A percentile compares a stretch with the other conserved stretches of the same genome.
These are phyloP conservation scores for Zhengitettix transpicula DNA, from an alignment of 2,888 invertebrate species.

Conservation along the genomic window DNA sequence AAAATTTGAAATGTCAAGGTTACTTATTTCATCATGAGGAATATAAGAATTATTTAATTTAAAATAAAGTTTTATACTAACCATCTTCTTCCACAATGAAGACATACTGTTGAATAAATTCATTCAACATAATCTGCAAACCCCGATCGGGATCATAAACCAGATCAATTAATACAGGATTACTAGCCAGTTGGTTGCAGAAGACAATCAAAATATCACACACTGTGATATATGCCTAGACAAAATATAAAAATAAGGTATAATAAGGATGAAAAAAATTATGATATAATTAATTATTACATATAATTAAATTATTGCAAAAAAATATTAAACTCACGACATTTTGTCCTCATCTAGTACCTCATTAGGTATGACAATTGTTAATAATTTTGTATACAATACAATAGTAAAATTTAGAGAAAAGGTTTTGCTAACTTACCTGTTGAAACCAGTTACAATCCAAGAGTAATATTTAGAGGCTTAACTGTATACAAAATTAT, in stretches of 20 bases:
- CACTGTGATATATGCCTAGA: constrained; percentile 77
- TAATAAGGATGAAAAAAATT: not conserved
- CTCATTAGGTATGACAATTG: no score
- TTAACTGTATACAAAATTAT: no score
- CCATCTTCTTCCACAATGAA: constrained; percentile 86
- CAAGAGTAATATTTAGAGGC: no score
- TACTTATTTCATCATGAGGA: no score
- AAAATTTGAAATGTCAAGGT: no score
- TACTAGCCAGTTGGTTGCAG: constrained; percentile 54
- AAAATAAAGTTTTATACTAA: constrained; percentile 21
- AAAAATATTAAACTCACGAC: no score
- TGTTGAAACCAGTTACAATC: no score
- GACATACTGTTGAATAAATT: constrained; percentile 84
- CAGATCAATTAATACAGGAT: constrained; percentile 31
- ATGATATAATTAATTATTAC: not conserved
- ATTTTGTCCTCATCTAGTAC: no score
- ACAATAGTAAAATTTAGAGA: no score
- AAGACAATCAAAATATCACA: constrained; percentile 91
- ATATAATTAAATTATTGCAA: not conserved
- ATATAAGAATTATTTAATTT: no score
- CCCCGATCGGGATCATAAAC: constrained; percentile 65
- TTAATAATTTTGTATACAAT: no score
- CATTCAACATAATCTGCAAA: constrained; percentile 68
- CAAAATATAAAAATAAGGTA: not conserved
- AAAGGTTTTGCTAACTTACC: no score